These are phyloP conservation scores for Ephydatia muelleri DNA, from an alignment of 37 sponge, comb jelly and placozoan species.

Conservation along the genomic window DNA sequence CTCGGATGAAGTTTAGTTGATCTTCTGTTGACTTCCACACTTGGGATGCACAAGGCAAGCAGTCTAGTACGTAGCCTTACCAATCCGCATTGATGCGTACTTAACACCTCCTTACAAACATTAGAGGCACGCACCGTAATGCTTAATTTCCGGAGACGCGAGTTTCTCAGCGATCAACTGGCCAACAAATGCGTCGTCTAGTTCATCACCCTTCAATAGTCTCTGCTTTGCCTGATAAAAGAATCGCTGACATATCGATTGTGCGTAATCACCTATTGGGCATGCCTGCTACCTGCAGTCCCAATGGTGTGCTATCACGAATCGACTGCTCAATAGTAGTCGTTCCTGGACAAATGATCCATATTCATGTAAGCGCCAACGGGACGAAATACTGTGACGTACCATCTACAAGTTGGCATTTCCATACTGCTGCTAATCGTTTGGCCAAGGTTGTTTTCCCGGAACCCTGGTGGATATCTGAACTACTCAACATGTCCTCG, in stretches of 20 bases:
- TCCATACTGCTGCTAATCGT: slow-evolving; percentile 73
- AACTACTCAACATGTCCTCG: neutral
- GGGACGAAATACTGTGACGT: slow-evolving; percentile 10
- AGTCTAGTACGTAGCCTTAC: slow-evolving; percentile 94
- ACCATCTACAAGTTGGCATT: slow-evolving; percentile 81
- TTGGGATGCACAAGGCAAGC: slow-evolving; percentile 62
- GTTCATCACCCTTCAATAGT: slow-evolving; percentile 51
- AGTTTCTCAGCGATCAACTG: slow-evolving; percentile 67
- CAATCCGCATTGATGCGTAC: neutral
- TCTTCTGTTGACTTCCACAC: slow-evolving; percentile 72
- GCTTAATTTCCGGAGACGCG: slow-evolving; percentile 63
- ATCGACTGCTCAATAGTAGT: slow-evolving; percentile 64
- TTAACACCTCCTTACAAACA: slow-evolving; percentile 4
- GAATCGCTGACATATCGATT: neutral
- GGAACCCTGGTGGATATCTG: slow-evolving; percentile 58
- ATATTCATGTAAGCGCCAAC: neutral
- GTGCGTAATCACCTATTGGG: neutral
- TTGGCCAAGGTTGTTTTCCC: slow-evolving; percentile 86
- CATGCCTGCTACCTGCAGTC: slow-evolving; percentile 9
- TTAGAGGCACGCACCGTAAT: slow-evolving; percentile 66
- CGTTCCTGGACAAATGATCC: slow-evolving; percentile 23
- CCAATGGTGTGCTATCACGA: slow-evolving; percentile 37
- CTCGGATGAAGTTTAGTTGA: slow-evolving; percentile 69
- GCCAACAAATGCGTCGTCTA: slow-evolving; percentile 49
- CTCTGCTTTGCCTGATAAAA: slow-evolving; percentile 48